Evolutionary conservation across 2,113 vertebrate genomes (phyloP).

Genomic region (Neodontobutis hainanensis): DNA sequence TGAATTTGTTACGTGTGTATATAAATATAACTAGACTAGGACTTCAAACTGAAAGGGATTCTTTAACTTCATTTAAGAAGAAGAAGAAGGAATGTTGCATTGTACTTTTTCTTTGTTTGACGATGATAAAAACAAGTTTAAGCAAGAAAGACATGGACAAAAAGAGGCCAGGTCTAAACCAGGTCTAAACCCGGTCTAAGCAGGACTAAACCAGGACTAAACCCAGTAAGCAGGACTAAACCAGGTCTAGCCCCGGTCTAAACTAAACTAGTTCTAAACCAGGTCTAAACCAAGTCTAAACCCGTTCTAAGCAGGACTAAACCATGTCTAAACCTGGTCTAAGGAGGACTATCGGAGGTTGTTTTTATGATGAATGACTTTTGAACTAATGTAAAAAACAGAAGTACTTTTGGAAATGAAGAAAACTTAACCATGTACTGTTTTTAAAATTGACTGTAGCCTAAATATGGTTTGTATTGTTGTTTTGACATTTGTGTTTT

Average conservation of each 20-base stretch:
- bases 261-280: background rate
- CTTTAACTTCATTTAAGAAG: no score
- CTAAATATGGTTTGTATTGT: no score
- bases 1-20: no score
- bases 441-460: no score
- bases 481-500: no score
- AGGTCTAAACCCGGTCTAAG: background rate
- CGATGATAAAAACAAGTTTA: no score
- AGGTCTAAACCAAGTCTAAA: background rate
- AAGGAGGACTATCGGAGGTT: background rate
- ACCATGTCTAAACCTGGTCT: background rate
- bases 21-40: no score
- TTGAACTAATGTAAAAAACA: background rate
- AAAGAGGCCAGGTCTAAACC: background rate
- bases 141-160: conserved; percentile 1
- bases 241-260: background rate
- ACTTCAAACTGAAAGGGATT: no score
- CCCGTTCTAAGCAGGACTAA: background rate
- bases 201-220: background rate
- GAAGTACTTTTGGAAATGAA: no score
- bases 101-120: no score
- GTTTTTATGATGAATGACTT: background rate
- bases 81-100: no score
- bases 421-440: no score
- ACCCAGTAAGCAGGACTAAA: background rate